Evolutionary conservation across 2,888 invertebrate species (phyloP).

Genomic region (Caradrina clavipalpis): DNA sequence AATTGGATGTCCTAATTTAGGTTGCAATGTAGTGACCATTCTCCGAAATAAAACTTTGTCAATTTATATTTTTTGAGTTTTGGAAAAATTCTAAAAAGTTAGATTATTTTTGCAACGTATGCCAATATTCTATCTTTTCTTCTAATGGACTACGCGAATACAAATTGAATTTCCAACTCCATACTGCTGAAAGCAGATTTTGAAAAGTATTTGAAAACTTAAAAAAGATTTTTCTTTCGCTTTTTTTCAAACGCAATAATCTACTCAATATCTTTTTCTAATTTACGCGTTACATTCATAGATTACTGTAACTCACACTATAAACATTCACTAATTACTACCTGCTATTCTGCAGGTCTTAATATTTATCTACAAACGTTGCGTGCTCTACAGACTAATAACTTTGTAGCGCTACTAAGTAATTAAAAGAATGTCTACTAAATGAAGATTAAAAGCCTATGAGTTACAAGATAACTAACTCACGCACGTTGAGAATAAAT

Average conservation of each 20-base stretch:
- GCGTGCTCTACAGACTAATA: slow-evolving; percentile 31
- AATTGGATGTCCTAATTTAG: neutral
- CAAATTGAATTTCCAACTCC: no score
- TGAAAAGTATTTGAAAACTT: neutral
- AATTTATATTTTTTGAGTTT: no score
- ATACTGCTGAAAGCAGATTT: no score
- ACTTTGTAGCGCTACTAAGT: slow-evolving; percentile 10
- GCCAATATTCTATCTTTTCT: no score
- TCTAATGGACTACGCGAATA: no score
- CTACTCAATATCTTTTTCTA: neutral
- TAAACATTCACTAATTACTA: slow-evolving; percentile 34
- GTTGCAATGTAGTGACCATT: neutral
- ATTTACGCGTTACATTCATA: slow-evolving; percentile 21
- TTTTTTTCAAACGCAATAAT: neutral
- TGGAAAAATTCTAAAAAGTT: no score
- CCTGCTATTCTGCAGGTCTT: no score
- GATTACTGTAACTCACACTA: no score
- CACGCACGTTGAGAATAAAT: slow-evolving; percentile 13
- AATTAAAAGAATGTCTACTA: slow-evolving; percentile 27
- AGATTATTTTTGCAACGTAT: no score
- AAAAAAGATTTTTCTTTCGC: neutral
- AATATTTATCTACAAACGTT: no score
- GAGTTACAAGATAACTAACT: slow-evolving; percentile 20
- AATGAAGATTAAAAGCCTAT: neutral
- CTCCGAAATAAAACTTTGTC: no score